phyloP scores from a whole-genome alignment of 37 sponge, comb jelly and placozoan species.

The Halisarca cf. caerulea region DNA sequence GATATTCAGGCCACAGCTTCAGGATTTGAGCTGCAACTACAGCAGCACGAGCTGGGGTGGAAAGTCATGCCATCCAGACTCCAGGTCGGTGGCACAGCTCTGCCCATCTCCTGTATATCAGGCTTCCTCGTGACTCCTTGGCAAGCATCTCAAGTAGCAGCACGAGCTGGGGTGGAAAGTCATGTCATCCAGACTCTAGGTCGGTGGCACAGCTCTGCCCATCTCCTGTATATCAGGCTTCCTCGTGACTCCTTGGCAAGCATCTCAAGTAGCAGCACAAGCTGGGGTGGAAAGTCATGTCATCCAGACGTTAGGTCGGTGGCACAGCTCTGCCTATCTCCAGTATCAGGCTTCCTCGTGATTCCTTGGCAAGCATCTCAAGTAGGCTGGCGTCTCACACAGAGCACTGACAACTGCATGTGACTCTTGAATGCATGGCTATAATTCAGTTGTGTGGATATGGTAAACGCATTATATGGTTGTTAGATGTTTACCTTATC shows the following conservation, averaged over 20 bases:
- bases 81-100: neutral
- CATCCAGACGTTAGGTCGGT: neutral
- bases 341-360: neutral
- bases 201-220: neutral
- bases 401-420: no score
- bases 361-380: neutral
- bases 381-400: neutral
- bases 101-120: neutral
- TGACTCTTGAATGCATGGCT: no score
- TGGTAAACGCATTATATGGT: no score
- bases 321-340: conserved; percentile 4
- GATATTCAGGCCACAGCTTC: no score
- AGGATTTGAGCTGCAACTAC: no score
- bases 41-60: neutral
- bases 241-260: neutral
- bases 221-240: neutral
- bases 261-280: neutral
- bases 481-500: no score
- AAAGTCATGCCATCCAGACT: neutral
- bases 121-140: neutral
- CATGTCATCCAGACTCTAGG: neutral
- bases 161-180: neutral
- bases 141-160: neutral
- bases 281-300: neutral
- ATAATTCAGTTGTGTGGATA: no score